Evolutionary conservation across 2,888 invertebrate species (phyloP).

Genomic region (Phragmatobia fuliginosa): DNA sequence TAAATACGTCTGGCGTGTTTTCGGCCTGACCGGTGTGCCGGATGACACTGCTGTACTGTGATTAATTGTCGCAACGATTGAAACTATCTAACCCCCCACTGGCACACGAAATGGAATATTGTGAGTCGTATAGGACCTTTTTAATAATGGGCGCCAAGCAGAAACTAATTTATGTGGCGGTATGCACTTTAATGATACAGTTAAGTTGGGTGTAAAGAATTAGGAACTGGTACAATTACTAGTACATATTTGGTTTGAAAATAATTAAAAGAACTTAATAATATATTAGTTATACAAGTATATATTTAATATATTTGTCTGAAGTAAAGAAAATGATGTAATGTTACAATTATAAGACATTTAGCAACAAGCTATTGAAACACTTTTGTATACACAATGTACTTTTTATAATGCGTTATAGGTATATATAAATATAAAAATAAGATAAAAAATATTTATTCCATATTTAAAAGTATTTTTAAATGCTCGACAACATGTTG

Average conservation of each 20-base stretch:
- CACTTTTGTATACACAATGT: too few relatives aligned
- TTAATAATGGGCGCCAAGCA: conserved; percentile 76
- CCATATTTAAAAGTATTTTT: too few relatives aligned
- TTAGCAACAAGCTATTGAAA: too few relatives aligned
- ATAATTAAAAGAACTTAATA: background rate
- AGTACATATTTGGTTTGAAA: background rate
- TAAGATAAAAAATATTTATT: too few relatives aligned
- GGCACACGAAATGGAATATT: conserved; percentile 84
- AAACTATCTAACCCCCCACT: conserved; percentile 82
- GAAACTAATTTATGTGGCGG: conserved; percentile 75
- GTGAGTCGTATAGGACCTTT: conserved; percentile 75
- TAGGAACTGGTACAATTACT: background rate
- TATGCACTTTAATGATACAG: conserved; percentile 58
- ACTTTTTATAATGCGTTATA: too few relatives aligned
- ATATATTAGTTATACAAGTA: too few relatives aligned
- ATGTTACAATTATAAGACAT: too few relatives aligned
- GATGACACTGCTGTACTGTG: conserved; percentile 85
- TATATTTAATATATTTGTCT: too few relatives aligned
- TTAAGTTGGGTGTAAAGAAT: conserved; percentile 33
- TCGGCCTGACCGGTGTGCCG: conserved; percentile 71
- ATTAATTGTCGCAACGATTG: conserved; percentile 85
- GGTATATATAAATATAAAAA: too few relatives aligned
- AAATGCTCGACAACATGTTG: too few relatives aligned
- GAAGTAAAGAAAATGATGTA: too few relatives aligned
- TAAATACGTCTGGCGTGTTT: conserved; percentile 71